Evolutionary conservation across 2,888 invertebrate species (phyloP).

Genomic region (Lucinisca nassula): DNA sequence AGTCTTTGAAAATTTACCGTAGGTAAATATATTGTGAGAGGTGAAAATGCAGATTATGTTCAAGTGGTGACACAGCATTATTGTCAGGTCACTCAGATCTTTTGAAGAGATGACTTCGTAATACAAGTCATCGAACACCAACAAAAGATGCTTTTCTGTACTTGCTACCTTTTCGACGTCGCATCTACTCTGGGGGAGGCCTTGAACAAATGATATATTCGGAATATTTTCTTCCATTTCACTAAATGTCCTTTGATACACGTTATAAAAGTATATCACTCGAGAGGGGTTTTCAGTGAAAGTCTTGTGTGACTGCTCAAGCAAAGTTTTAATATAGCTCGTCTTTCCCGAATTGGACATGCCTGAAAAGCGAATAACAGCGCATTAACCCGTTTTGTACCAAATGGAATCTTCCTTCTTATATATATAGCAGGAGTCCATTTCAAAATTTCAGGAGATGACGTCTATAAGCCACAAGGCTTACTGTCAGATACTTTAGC

Average conservation of each 20-base stretch:
- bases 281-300: background rate
- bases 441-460: too few relatives aligned
- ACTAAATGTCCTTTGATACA: too few relatives aligned
- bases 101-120: background rate
- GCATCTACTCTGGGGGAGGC: conserved; percentile 3
- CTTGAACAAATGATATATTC: background rate
- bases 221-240: background rate
- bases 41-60: too few relatives aligned
- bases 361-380: too few relatives aligned
- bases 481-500: too few relatives aligned
- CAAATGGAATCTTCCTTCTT: too few relatives aligned
- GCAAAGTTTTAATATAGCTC: background rate
- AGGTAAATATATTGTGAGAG: too few relatives aligned
- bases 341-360: background rate
- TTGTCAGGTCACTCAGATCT: background rate
- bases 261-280: background rate
- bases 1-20: conserved; percentile 7
- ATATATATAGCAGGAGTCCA: too few relatives aligned
- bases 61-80: background rate
- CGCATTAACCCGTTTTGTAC: too few relatives aligned
- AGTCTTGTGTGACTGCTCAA: background rate
- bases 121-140: conserved; percentile 18
- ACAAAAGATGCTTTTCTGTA: background rate
- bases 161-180: background rate
- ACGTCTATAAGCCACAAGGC: too few relatives aligned